Conservation (phyloP, 2,888 invertebrate species). For the Agonopterix arenella region DNA sequence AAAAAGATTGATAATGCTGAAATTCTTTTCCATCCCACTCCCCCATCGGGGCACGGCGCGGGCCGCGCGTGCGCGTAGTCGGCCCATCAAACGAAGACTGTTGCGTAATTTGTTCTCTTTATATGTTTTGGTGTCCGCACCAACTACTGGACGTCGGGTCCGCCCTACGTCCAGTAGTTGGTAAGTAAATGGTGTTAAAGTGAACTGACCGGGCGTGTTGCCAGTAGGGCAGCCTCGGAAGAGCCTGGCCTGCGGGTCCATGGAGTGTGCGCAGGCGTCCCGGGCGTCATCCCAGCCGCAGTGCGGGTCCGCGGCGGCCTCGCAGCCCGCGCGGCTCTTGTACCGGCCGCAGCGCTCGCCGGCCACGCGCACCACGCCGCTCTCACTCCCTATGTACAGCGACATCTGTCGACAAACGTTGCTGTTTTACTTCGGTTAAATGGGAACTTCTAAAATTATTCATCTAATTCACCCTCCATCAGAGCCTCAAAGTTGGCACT, state of each 20-base stretch:
- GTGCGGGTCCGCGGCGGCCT: slow-evolving; percentile 93
- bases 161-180: no score
- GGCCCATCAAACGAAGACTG: no score
- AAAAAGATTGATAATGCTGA: no score
- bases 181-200: no score
- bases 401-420: slow-evolving; percentile 76
- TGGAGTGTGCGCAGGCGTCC: slow-evolving; percentile 84
- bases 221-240: slow-evolving; percentile 15
- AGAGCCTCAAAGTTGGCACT: no score
- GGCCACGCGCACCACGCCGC: slow-evolving; percentile 82
- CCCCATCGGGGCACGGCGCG: no score
- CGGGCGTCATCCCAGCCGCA: slow-evolving; percentile 93
- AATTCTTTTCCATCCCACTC: no score
- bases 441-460: background rate
- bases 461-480: no score
- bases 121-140: no score
- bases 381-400: slow-evolving; percentile 85
- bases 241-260: slow-evolving; percentile 69
- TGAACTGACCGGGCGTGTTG: slow-evolving; percentile 16
- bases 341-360: slow-evolving; percentile 88
- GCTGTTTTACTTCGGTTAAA: background rate
- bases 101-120: no score
- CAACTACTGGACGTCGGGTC: no score
- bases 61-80: no score
- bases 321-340: slow-evolving; percentile 81